phyloP scores from a whole-genome alignment of 2,888 invertebrate genomes.

The Graphium colonna region DNA sequence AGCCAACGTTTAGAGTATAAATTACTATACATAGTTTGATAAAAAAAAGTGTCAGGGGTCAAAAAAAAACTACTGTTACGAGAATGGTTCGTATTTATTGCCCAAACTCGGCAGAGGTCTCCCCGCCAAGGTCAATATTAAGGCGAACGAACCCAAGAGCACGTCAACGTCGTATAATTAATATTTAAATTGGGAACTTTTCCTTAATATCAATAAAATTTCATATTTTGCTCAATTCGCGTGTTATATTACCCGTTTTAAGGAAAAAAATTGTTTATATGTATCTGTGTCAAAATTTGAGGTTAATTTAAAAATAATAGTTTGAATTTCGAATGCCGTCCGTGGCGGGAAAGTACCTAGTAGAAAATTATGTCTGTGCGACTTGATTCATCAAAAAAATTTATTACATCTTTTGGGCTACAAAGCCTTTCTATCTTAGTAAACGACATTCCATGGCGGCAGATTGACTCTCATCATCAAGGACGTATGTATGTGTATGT shows the following conservation, averaged over 20 bases:
- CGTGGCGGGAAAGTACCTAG: no score
- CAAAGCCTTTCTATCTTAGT: no score
- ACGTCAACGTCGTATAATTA: slow-evolving; percentile 15
- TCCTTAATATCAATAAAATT: no score
- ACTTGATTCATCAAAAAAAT: no score
- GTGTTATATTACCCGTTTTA: not conserved
- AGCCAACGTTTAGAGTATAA: slow-evolving; percentile 1
- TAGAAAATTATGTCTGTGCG: no score
- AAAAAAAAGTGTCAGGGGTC: slow-evolving; percentile 20
- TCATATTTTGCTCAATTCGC: no score
- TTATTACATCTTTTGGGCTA: no score
- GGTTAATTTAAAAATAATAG: not conserved
- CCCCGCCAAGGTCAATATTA: slow-evolving; percentile 40
- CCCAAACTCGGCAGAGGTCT: slow-evolving; percentile 39
- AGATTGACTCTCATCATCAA: no score
- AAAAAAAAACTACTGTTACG: slow-evolving; percentile 39
- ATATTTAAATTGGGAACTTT: slow-evolving; percentile 3
- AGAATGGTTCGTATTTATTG: slow-evolving; percentile 37
- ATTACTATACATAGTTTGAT: not conserved
- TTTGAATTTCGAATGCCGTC: not conserved
- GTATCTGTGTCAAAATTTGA: not conserved
- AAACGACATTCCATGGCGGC: no score
- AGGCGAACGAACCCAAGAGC: slow-evolving; percentile 41
- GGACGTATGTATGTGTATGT: no score
- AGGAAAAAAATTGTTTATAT: not conserved